These are phyloP conservation scores for Acleris holmiana DNA, from an alignment of 2,888 invertebrate genomes.

Conservation along the genomic window DNA sequence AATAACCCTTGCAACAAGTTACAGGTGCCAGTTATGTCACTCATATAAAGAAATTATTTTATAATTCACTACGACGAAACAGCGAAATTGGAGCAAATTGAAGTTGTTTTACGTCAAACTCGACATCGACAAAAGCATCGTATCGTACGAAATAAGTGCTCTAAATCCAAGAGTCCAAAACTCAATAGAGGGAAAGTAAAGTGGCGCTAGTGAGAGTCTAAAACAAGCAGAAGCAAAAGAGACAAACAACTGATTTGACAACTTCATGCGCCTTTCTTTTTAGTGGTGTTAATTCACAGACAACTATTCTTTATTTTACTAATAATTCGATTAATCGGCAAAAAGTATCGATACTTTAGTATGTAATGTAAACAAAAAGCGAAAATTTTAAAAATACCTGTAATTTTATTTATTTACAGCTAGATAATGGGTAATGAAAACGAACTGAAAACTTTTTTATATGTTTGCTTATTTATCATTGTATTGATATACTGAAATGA, in stretches of 20 bases:
- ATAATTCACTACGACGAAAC: slow-evolving; percentile 62
- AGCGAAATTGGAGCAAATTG: slow-evolving; percentile 69
- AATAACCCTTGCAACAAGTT: slow-evolving; percentile 58
- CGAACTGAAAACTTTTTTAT: too few relatives aligned
- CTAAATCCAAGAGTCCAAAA: slow-evolving; percentile 13
- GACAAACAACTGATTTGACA: slow-evolving; percentile 43
- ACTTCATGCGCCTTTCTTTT: slow-evolving; percentile 38
- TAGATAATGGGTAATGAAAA: too few relatives aligned
- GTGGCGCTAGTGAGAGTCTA: slow-evolving; percentile 44
- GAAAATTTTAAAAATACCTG: too few relatives aligned
- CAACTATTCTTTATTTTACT: slow-evolving; percentile 39
- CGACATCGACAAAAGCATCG: slow-evolving; percentile 69
- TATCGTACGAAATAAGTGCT: slow-evolving; percentile 57
- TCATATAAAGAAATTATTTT: slow-evolving; percentile 69
- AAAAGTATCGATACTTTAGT: background rate
- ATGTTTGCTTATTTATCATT: too few relatives aligned
- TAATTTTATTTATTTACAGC: too few relatives aligned
- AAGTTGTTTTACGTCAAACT: slow-evolving; percentile 78
- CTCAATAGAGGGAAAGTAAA: slow-evolving; percentile 3
- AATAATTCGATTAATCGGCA: background rate
- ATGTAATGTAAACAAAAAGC: too few relatives aligned
- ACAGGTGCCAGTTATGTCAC: slow-evolving; percentile 64
- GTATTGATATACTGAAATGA: background rate
- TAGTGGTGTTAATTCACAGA: slow-evolving; percentile 52
- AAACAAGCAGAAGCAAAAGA: slow-evolving; percentile 48